Evolutionary conservation across 2,113 vertebrate species (phyloP).

Genomic region (Indicator maculatus): DNA sequence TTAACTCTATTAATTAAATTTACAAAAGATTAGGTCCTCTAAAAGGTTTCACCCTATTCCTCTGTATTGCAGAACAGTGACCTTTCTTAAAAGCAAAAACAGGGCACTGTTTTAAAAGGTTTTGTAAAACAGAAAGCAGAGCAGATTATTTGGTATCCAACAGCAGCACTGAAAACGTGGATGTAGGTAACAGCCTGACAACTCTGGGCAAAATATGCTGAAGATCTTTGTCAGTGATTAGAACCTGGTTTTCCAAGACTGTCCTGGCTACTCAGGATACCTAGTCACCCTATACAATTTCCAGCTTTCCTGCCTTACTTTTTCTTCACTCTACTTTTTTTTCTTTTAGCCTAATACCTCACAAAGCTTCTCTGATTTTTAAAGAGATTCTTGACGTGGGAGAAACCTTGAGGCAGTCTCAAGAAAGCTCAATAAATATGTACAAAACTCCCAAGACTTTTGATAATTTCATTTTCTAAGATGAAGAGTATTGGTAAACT

Average conservation of each 20-base stretch:
- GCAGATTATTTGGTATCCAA: not conserved
- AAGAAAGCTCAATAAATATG: not conserved
- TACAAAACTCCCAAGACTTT: not conserved
- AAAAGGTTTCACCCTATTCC: not conserved
- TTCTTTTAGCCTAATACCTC: not conserved
- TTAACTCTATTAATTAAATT: not conserved
- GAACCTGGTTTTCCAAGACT: not conserved
- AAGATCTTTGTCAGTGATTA: not conserved
- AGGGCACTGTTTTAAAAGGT: constrained; percentile 33
- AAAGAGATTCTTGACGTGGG: not conserved
- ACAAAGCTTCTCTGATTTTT: not conserved
- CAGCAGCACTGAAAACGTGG: not conserved
- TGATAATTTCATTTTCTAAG: not conserved
- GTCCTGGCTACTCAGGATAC: not conserved
- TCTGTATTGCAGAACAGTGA: not conserved
- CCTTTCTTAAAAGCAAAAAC: constrained; percentile 20
- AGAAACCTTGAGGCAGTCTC: not conserved
- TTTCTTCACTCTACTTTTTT: not conserved
- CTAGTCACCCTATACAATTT: not conserved
- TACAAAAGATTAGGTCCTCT: not conserved
- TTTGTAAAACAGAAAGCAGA: not conserved
- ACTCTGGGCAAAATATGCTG: not conserved
- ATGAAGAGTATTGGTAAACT: not conserved
- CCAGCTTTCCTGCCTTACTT: not conserved
- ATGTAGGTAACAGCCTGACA: not conserved